Evolutionary conservation across 2,113 vertebrate genomes (phyloP), one percentile per base, ranked within the genome.

Genomic region (Vidua macroura): DNA sequence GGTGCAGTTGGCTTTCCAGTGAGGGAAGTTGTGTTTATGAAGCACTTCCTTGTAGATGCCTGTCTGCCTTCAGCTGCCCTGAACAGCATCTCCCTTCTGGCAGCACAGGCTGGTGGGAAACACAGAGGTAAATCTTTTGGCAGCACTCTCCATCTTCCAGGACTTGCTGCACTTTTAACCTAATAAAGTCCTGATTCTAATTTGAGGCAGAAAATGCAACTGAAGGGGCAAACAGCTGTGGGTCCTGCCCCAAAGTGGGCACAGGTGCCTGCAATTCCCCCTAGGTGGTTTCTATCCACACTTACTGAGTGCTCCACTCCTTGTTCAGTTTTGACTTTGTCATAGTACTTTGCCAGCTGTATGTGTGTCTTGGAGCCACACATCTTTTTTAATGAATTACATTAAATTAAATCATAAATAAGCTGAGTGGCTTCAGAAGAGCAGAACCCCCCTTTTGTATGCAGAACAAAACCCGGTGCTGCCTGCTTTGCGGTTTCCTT

Each of bases 181-280:
- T 30, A 13, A 44, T 51, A 21, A 41, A 49, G 25, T 39, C 25
- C 21, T 0, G 0, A 15, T 20, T 55, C 43, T 37, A 13, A 73
- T 39, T 28, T 3, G 41, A 37, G 28, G 41, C 10, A 25, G 33
- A 31, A 19, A 43, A 51, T 7, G 25, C 31, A 31, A 20, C 15
- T 33, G 31, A 74, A 66, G 18, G 25, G 52, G 9, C 6, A 37
- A 66, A 48, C 0, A 33, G 51, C 37, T 52, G 24, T 18, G 21
- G 9, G 16, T 69, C 19, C 44, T 66, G 64, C 31, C 70, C 30
- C n/a, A 8, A 18, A 39, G 73, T 2, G 2, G 18, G 23, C 35
- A 46, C 2, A 1, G 7, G 33, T 3, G 4, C 21, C 64, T 72
- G 28, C 0, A 2, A 43, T 17, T 49, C 33, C 17, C 46, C 2